A percentile compares a stretch with the other conserved stretches of the same genome.
Conservation (phyloP, 2,113 vertebrate species). For the Platysternon megacephalum region DNA sequence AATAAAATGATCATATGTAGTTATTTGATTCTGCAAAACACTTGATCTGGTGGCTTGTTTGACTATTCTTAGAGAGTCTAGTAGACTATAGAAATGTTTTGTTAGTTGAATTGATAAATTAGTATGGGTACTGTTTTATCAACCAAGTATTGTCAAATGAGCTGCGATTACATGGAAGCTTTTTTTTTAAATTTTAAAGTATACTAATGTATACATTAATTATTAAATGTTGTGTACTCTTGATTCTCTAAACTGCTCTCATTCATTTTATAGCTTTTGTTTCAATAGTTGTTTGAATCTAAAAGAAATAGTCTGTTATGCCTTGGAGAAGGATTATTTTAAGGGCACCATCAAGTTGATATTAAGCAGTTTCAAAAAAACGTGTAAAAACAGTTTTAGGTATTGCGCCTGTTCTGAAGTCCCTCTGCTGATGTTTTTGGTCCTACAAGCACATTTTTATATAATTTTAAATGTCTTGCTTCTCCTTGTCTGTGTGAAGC, state of each 20-base stretch:
- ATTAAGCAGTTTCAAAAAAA: background rate
- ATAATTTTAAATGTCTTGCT: background rate
- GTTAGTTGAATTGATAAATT: background rate
- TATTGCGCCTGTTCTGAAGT: background rate
- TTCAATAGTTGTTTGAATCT: background rate
- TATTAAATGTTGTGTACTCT: background rate
- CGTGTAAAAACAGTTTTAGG: background rate
- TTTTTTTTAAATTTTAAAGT: background rate
- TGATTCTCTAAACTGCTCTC: background rate
- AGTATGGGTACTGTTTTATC: background rate
- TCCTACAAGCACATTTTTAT: background rate
- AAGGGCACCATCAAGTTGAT: background rate
- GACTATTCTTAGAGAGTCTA: background rate
- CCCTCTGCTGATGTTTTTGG: too few species aligned
- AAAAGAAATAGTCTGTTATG: background rate
- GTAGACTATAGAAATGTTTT: background rate
- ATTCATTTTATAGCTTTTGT: background rate
- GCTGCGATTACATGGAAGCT: background rate
- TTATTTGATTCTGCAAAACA: background rate
- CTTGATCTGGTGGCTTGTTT: rapidly evolving
- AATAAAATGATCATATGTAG: background rate
- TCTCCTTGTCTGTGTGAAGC: background rate
- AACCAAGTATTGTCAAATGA: background rate
- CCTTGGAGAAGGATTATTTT: background rate
- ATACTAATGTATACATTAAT: background rate